These are phyloP conservation scores for Phyto melanocephala DNA, from an alignment of 2,888 invertebrate genomes.

Conservation along the genomic window DNA sequence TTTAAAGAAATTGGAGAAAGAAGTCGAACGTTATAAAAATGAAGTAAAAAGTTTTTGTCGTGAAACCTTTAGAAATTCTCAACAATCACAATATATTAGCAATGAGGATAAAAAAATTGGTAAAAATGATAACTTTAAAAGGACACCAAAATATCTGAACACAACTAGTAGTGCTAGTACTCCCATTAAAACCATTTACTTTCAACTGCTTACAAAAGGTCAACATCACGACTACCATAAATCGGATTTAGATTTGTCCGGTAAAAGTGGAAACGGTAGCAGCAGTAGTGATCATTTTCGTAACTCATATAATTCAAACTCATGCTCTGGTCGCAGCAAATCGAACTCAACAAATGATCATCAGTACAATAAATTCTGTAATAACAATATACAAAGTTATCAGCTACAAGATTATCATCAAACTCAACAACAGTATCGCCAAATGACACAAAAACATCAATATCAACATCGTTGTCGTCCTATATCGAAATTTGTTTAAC, in stretches of 20 bases:
- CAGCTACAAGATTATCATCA: conserved; percentile 38
- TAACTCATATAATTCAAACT: conserved; percentile 17
- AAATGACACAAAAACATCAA: conserved; percentile 37
- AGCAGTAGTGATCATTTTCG: conserved; percentile 43
- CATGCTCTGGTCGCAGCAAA: conserved; percentile 41
- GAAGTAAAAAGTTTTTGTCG: conserved; percentile 72
- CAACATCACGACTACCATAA: conserved; percentile 58
- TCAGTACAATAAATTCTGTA: neutral
- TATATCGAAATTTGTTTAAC: conserved; percentile 64
- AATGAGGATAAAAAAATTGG: conserved; percentile 5
- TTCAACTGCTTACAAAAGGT: conserved; percentile 61
- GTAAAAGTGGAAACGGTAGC: conserved; percentile 44
- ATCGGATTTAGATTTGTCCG: conserved; percentile 52
- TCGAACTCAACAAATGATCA: conserved; percentile 6
- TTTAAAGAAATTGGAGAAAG: conserved; percentile 70
- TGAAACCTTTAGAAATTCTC: conserved; percentile 64
- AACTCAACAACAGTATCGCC: conserved; percentile 9
- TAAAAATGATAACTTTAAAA: conserved; percentile 33
- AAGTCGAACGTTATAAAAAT: conserved; percentile 72
- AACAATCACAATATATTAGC: conserved; percentile 32
- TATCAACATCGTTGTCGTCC: conserved; percentile 56
- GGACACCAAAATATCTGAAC: conserved; percentile 1
- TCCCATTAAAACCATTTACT: conserved; percentile 62
- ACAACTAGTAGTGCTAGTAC: neutral
- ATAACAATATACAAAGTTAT: neutral